Evolutionary conservation across 1,140 invertebrate genomes (phyloP).

Genomic region (Tetraneura akinire): DNA sequence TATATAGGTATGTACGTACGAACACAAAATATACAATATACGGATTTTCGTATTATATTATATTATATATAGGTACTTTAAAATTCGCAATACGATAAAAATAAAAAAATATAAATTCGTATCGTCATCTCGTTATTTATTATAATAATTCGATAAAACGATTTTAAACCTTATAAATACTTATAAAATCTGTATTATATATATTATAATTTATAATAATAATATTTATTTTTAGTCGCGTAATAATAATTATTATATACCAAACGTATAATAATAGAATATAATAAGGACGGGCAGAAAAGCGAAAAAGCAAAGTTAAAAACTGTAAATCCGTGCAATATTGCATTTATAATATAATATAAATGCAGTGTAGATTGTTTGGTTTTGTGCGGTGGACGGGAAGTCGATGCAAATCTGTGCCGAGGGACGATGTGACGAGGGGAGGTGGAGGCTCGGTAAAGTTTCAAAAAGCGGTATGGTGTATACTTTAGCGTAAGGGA

Average conservation of each 20-base stretch:
- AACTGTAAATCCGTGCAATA: constrained; percentile 2
- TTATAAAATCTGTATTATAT: not conserved
- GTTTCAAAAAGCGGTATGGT: not conserved
- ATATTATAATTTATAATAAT: too few relatives aligned
- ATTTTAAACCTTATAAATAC: not conserved
- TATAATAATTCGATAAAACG: too few relatives aligned
- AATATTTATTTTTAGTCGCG: too few relatives aligned
- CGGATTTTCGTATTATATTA: not conserved
- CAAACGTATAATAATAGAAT: too few relatives aligned
- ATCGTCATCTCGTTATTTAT: not conserved
- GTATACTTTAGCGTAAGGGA: not conserved
- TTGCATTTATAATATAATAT: not conserved
- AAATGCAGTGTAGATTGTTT: not conserved
- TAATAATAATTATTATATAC: too few relatives aligned
- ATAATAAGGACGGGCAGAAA: not conserved
- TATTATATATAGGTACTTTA: too few relatives aligned
- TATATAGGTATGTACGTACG: too few relatives aligned
- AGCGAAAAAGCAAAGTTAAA: not conserved
- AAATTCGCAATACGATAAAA: not conserved
- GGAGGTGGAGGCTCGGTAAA: not conserved
- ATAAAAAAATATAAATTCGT: not conserved
- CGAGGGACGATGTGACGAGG: too few relatives aligned
- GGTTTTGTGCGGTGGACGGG: not conserved
- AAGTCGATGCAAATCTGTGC: not conserved
- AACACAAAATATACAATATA: not conserved